Evolutionary conservation across 2,113 vertebrate genomes (phyloP).

Genomic region (Xiphorhynchus elegans): DNA sequence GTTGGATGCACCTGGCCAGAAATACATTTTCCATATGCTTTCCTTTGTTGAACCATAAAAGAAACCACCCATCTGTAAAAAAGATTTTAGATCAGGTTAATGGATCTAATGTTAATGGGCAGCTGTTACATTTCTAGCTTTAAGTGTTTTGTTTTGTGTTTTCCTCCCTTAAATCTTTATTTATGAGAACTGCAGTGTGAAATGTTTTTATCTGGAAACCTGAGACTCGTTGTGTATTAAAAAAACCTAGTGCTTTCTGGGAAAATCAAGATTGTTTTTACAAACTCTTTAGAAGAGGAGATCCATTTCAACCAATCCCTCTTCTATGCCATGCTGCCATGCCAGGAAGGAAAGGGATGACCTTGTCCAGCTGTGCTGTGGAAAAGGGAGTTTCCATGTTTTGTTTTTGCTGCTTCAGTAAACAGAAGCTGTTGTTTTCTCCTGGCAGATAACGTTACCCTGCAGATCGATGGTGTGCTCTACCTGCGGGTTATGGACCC

Average conservation of each 20-base stretch:
- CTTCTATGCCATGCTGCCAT: rapidly evolving
- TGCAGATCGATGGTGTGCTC: slow-evolving; percentile 97
- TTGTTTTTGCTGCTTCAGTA: not conserved
- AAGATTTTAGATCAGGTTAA: not conserved
- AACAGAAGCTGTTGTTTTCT: not conserved
- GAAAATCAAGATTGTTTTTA: rapidly evolving
- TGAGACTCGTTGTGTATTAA: not conserved
- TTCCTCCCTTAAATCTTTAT: not conserved
- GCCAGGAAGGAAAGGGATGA: not conserved
- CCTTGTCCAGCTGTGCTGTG: not conserved
- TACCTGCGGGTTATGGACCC: slow-evolving; percentile 93
- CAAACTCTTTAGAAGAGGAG: not conserved
- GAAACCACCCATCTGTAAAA: not conserved
- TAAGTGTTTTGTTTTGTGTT: not conserved
- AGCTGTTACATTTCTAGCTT: not conserved
- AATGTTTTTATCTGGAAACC: not conserved
- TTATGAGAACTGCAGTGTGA: not conserved
- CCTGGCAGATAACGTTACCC: slow-evolving; percentile 90
- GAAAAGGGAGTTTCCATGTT: rapidly evolving
- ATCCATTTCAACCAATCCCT: not conserved
- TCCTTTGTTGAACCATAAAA: not conserved
- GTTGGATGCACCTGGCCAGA: not conserved
- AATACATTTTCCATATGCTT: not conserved
- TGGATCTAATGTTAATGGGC: not conserved
- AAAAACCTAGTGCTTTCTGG: not conserved